Evolutionary conservation across 2,888 invertebrate species (phyloP), one percentile per base, ranked within the genome.

Genomic region (Rotaria macrura): DNA sequence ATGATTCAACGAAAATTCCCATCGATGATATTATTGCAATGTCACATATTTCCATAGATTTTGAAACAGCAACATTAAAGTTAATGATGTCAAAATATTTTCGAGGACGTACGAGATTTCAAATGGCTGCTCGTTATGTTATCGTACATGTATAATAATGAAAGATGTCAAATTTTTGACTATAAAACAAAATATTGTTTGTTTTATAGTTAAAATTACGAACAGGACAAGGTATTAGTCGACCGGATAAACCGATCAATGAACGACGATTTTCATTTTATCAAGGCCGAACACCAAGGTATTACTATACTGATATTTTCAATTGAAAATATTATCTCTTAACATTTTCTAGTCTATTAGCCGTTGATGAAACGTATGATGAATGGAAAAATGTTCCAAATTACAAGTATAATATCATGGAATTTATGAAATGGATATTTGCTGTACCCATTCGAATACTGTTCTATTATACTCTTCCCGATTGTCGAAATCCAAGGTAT

Each of bases 391-490:
- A 43, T 12, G n/a, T 79, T 43, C 79, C 79, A 6, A 79, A 79
- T 79, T 34, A 43, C 25, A 79, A 79, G 12, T 79, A 79, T 79
- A 38, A 79, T n/a, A 29, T 38, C 6, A 86, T 65, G 43, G 43
- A 25, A 29, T 83, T 86, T 54, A 40, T 79, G 14, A 40, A 52
- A 38, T 83, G 79, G 83, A 23, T 47, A 1, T 6, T 34, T n/a
- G 23, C 52, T 43, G 94, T 95, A 94, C 96, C 96, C 0, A 94
- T 96, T 87, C 94, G 95, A 90, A 92, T 95, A 87, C 92, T 95
- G 23, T 95, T 95, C 90, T 93, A 94, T 88, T 93, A 95, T 90
- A 95, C 96, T 1, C 95, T 96, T 93, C 96, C 96, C 0, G 95
- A 97, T 92, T 95, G 95, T 91, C 87, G 90, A 65, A 43, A n/a